A percentile compares a stretch with the other conserved stretches of the same genome.
These are phyloP conservation scores for Arremon brunneinucha DNA, from an alignment of 2,797 vertebrate species.

Conservation along the genomic window DNA sequence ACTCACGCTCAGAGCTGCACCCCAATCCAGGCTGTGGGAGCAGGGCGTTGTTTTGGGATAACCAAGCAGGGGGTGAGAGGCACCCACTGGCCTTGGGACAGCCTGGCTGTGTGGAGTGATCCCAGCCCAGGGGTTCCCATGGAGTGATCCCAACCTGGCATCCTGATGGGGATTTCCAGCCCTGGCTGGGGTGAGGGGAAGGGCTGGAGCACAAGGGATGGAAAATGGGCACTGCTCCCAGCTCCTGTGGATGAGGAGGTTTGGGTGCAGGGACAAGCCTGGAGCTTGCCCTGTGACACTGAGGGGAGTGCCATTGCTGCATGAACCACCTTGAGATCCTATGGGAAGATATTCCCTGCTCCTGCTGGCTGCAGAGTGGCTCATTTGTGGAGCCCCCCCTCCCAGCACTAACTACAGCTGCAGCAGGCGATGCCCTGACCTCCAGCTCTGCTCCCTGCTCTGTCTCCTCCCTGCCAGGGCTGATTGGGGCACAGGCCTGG, in stretches of 20 bases:
- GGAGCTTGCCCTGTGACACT: not conserved
- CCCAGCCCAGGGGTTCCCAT: not conserved
- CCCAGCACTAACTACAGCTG: not conserved
- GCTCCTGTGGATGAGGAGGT: not conserved
- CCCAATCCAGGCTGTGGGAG: not conserved
- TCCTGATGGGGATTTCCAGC: not conserved
- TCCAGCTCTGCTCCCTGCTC: not conserved
- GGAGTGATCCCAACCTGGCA: not conserved
- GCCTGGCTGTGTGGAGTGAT: not conserved
- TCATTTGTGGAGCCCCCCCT: not conserved
- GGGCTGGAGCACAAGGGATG: not conserved
- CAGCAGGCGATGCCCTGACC: not conserved
- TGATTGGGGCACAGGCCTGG: not conserved
- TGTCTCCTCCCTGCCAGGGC: not conserved
- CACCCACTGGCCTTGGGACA: fast-evolving
- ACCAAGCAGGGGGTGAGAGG: not conserved
- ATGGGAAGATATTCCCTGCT: not conserved
- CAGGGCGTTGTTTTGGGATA: not conserved
- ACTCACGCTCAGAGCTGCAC: fast-evolving
- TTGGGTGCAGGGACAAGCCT: not conserved
- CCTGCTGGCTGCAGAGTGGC: not conserved
- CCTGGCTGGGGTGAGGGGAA: not conserved
- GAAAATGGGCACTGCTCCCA: not conserved
- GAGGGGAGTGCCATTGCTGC: not conserved
- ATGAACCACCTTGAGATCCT: not conserved